Base-by-base conservation (phyloP, 37 sponge, comb jelly and placozoan genomes). In the Agelas oroides region DNA sequence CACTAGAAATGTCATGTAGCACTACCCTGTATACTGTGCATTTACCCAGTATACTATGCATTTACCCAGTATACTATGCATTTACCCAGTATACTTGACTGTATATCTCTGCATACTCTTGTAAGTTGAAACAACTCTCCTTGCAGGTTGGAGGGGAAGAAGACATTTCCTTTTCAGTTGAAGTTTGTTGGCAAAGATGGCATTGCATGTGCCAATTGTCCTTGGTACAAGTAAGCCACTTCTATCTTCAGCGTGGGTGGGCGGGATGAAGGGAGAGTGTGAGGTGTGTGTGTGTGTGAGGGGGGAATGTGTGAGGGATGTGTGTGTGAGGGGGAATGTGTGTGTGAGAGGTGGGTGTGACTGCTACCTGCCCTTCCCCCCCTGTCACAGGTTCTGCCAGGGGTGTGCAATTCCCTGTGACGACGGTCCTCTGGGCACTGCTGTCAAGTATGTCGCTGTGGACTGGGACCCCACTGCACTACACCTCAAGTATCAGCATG, bases 391-490 rank as follows among this genome's bases (percentile, higher is more conserved):
- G 75, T 95, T 97, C 65, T 97, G 98, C 58, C 68, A 70, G n/a
- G 98, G 98, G 46, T 97, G 98, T 83, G 65, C 68, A 18, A 64
- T 97, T 2, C 80, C 74, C 17, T 95, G 94, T 75, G 76, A 92
- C 31, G 91, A 89, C 2, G 53, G 36, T 37, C 32, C 32, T 8
- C 55, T 95, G 54, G 80, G 82, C 17, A 61, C 30, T 34, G 55
- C 68, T 27, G 77, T 77, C 30, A 62, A 58, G 28, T 97, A 92
- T 66, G 74, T 95, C 5, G 98, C 94, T 52, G 90, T 99, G 71
- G 99, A 99, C 87, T 99, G 99, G 99, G 94, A 97, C 33, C 65
- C 86, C 23, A 89, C 86, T 2, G 79, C 82, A 1, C 87, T 95
- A 5, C 96, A 97, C 65, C 95, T 99, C 59, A 89, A 95, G 68